A percentile compares a stretch with the other conserved stretches of the same genome.
Evolutionary conservation across 2,113 vertebrate genomes (phyloP).

Genomic region (Polyodon spathula): DNA sequence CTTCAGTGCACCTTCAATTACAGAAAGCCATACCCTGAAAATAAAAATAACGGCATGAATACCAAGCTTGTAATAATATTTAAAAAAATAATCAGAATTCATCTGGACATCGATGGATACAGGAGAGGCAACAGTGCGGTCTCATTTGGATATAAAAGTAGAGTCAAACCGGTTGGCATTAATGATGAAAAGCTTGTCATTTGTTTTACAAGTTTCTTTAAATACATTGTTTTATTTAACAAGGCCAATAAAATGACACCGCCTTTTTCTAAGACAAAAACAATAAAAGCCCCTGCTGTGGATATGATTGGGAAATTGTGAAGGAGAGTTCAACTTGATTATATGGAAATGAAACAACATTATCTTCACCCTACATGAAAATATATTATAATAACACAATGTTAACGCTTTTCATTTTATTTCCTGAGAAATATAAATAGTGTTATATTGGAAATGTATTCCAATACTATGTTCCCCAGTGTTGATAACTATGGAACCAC

Average conservation of each 20-base stretch:
- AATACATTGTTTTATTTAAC: conserved; percentile 5
- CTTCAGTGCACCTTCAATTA: neutral
- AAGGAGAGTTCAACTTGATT: conserved; percentile 75
- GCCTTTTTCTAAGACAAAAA: conserved; percentile 5
- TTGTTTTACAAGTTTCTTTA: conserved; percentile 5
- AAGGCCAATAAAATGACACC: conserved; percentile 10
- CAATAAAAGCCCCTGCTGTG: conserved; percentile 61
- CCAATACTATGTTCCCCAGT: no score
- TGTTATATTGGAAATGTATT: neutral
- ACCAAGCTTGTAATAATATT: neutral
- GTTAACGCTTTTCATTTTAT: conserved; percentile 49
- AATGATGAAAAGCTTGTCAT: conserved; percentile 12
- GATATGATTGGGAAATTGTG: conserved; percentile 81
- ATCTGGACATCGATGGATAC: neutral
- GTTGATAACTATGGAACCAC: no score
- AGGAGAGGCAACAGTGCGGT: neutral
- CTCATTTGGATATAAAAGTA: conserved; percentile 5
- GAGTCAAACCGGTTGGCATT: conserved; percentile 6
- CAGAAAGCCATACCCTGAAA: neutral
- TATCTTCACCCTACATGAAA: conserved; percentile 70
- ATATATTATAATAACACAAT: conserved; percentile 54
- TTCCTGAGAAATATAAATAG: neutral
- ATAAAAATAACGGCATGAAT: neutral
- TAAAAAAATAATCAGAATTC: conserved; percentile 3
- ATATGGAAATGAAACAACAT: conserved; percentile 77